Evolutionary conservation across 1,140 invertebrate genomes (phyloP).

Genomic region (Cotesia glomerata): DNA sequence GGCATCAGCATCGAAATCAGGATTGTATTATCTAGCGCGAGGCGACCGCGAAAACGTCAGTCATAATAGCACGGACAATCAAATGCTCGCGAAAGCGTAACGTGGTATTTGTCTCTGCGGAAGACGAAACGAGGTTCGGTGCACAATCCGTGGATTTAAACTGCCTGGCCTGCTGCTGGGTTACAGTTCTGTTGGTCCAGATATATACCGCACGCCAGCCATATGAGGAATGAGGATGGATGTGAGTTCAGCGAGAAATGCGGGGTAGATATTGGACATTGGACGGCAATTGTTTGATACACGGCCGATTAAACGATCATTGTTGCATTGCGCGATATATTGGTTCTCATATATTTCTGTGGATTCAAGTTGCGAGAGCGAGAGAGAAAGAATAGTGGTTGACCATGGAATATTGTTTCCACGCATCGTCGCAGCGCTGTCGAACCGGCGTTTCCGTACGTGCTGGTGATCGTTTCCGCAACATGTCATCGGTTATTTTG

Average conservation of each 20-base stretch:
- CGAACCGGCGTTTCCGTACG: constrained; percentile 13
- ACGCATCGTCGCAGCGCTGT: constrained; percentile 31
- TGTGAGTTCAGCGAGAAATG: constrained; percentile 10
- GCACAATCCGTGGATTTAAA: constrained; percentile 6
- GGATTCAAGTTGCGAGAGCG: too few species aligned
- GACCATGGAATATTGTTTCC: constrained; percentile 46
- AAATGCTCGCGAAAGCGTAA: constrained; percentile 57
- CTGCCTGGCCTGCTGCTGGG: background rate
- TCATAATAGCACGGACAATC: constrained; percentile 61
- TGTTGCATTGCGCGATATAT: constrained; percentile 45
- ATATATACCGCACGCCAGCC: background rate
- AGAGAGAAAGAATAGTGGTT: background rate
- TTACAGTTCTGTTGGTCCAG: too few species aligned
- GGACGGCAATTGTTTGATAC: constrained; percentile 57
- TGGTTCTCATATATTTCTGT: background rate
- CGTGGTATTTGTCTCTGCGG: constrained; percentile 59
- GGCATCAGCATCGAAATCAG: too few species aligned
- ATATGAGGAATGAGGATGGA: background rate
- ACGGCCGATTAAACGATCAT: constrained; percentile 62
- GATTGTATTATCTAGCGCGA: background rate
- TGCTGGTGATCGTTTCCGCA: constrained; percentile 10
- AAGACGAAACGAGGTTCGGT: constrained; percentile 49
- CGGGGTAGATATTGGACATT: constrained; percentile 26
- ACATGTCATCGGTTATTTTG: constrained; percentile 10
- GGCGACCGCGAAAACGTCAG: constrained; percentile 54